Base-by-base conservation (phyloP, 2,888 invertebrate genomes). In the Xestia ashworthii region DNA sequence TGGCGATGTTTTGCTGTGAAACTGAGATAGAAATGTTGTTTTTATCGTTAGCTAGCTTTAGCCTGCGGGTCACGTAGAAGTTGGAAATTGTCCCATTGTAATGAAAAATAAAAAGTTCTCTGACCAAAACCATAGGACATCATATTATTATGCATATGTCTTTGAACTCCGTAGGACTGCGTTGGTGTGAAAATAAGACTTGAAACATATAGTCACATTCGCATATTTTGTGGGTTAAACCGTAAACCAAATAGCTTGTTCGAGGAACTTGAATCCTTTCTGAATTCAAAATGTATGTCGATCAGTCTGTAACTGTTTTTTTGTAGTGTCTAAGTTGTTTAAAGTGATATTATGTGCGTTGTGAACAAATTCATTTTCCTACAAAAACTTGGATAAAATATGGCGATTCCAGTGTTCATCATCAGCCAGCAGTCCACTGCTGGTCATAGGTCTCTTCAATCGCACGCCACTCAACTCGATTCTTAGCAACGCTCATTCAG, bases 1-100 rank as follows among this genome's bases (percentile, higher is more conserved):
- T 81, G 75, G 41, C 58, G 32, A 19, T 70, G 64, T 75, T 73
- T 53, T 66, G 66, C 19, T 74, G 73, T 38, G 67, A 70, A 67
- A 41, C 66, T 67, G 32, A 73, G 77, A 81, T 70, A 19, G 9
- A 5, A 72, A 74, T 64, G 53, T 64, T 22, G 64, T 66, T 77
- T 53, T n/a, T 55, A 74, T 55, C 2, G n/a, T 71, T 41, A 4
- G 1, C 16, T 44, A 65, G 44, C 8, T 44, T 62, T 41, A 1
- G 60, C 8, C 16, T 5, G 25, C 58, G 22, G 14, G 55, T 25
- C n/a, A 55, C 55, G 55, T 58, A 58, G n/a, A 55, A 58, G 55
- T 32, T 60, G 3, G 32, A 32, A 60, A 60, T 60, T 32, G 32
- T 32, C 0, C 8, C 16, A 9, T 1, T 3, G 25, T 1, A 25